These are phyloP conservation scores for Apis mellifera DNA, from an alignment of 1,140 invertebrate genomes.

Conservation along the genomic window DNA sequence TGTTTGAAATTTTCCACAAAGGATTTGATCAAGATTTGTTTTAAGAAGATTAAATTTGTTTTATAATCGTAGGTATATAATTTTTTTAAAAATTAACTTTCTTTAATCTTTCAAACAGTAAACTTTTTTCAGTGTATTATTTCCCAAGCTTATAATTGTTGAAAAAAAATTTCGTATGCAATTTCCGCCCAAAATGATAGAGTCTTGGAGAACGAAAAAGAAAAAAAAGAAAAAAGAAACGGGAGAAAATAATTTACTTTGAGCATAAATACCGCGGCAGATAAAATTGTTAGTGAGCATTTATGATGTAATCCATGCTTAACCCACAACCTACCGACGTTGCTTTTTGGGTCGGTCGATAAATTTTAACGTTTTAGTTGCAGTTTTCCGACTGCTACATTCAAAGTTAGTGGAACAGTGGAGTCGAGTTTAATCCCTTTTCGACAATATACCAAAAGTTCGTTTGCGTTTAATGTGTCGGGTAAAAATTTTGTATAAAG, in stretches of 20 bases:
- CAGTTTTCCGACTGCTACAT: conserved; percentile 11
- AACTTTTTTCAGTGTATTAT: not conserved
- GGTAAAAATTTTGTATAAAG: conserved; percentile 21
- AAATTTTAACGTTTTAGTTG: conserved; percentile 37
- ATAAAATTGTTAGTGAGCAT: conserved; percentile 37
- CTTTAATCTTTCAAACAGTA: not conserved
- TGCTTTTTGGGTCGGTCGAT: conserved; percentile 35
- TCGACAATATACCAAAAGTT: not conserved
- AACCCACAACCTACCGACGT: conserved; percentile 11
- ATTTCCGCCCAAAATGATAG: not conserved
- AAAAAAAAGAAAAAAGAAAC: not conserved
- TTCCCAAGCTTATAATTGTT: not conserved
- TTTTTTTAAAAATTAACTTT: no score
- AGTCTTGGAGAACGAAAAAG: no score
- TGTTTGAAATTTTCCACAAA: no score
- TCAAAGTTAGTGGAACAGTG: not conserved
- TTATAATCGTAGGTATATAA: no score
- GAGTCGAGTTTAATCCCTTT: conserved; percentile 12
- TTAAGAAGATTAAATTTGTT: no score
- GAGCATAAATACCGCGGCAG: conserved; percentile 8
- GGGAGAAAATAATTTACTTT: conserved; percentile 11
- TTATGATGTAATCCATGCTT: conserved; percentile 40
- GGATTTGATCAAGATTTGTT: no score
- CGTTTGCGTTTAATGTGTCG: not conserved
- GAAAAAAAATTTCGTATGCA: not conserved